A percentile compares a stretch with the other conserved stretches of the same genome.
Evolutionary conservation across 2,888 invertebrate genomes (phyloP).

Genomic region (Athripsodes cinereus): DNA sequence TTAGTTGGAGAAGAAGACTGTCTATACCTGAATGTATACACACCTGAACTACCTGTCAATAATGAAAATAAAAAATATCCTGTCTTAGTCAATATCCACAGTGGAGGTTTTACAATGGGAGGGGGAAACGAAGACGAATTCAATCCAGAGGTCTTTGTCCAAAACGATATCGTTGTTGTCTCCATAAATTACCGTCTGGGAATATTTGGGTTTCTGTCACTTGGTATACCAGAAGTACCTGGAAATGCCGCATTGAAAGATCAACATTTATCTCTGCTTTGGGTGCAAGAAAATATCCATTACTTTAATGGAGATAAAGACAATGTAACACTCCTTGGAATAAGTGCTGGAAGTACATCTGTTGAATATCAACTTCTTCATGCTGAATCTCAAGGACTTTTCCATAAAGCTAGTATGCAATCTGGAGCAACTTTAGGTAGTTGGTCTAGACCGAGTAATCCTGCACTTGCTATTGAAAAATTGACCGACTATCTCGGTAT

Average conservation of each 20-base stretch:
- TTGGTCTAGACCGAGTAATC: constrained; percentile 32
- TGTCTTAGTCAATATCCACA: constrained; percentile 29
- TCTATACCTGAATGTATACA: constrained; percentile 28
- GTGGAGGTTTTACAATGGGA: constrained; percentile 31
- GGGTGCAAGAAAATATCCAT: constrained; percentile 21
- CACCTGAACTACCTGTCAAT: constrained; percentile 17
- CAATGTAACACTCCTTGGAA: constrained; percentile 22
- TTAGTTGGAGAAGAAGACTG: constrained; percentile 29
- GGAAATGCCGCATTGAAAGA: constrained; percentile 23
- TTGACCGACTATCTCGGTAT: not conserved
- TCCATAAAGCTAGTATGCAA: constrained; percentile 20
- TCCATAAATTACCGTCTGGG: constrained; percentile 32
- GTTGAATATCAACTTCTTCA: constrained; percentile 21
- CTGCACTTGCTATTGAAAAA: not conserved
- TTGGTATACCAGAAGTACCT: constrained; percentile 17
- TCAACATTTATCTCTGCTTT: constrained; percentile 19
- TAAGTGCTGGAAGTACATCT: constrained; percentile 22
- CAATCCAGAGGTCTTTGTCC: constrained; percentile 30
- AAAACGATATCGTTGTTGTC: constrained; percentile 29
- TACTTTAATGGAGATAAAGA: constrained; percentile 18
- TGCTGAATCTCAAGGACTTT: constrained; percentile 17
- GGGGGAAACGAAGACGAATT: constrained; percentile 24
- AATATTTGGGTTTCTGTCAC: constrained; percentile 28
- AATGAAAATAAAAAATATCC: constrained; percentile 1
- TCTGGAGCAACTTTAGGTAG: constrained; percentile 19